phyloP scores from a whole-genome alignment of 2,113 vertebrate species.

The Rhinogobius similis region DNA sequence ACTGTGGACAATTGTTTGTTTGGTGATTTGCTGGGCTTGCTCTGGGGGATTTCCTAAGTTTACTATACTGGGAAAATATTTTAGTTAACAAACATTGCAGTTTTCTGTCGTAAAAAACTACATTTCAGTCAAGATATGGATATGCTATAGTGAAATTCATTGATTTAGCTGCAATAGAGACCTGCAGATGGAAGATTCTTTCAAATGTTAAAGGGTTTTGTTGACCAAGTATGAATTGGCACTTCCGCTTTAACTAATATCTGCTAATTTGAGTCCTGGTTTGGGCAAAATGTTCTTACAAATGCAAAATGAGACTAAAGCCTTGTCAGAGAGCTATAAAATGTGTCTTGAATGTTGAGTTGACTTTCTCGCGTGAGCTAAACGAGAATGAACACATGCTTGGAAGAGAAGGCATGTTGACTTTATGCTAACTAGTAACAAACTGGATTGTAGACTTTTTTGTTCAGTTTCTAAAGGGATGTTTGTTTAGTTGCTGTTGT shows the following conservation, averaged over 20 bases:
- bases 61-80: background rate
- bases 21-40: background rate
- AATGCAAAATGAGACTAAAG: background rate
- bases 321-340: background rate
- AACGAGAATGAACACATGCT: background rate
- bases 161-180: background rate
- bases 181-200: background rate
- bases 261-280: background rate
- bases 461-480: background rate
- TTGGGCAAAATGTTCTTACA: background rate
- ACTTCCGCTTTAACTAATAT: background rate
- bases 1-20: background rate
- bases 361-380: background rate
- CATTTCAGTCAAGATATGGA: background rate
- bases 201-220: background rate
- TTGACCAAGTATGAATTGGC: background rate
- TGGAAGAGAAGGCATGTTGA: slow-evolving; percentile 1
- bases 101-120: background rate
- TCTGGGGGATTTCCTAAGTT: background rate
- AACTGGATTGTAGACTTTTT: background rate
- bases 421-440: background rate
- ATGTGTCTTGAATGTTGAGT: background rate
- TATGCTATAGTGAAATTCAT: background rate
- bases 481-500: background rate
- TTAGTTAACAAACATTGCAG: background rate